Conservation (phyloP, 2,888 invertebrate genomes). For the Pyrrhia umbra region DNA sequence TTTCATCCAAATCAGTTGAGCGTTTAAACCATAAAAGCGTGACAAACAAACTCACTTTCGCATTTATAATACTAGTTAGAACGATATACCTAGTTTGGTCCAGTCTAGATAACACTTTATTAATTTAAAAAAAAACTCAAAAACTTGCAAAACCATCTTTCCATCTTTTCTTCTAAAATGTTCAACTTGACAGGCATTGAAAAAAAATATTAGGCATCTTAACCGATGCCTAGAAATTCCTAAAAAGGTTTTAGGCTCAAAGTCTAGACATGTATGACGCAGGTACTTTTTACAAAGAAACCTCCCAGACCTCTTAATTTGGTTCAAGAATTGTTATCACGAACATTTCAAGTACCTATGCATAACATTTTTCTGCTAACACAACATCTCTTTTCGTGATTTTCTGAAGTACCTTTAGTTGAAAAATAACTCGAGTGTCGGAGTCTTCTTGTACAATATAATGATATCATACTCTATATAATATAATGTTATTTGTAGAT, state of each 20-base stretch:
- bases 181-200: too few relatives aligned
- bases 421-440: constrained; percentile 2
- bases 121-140: too few relatives aligned
- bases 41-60: too few relatives aligned
- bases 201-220: not conserved
- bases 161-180: too few relatives aligned
- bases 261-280: not conserved
- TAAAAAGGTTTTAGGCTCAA: not conserved
- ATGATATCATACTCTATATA: constrained; percentile 16
- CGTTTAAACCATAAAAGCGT: too few relatives aligned
- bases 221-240: not conserved
- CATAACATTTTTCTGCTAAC: not conserved
- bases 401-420: constrained; percentile 18
- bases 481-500: too few relatives aligned
- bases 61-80: too few relatives aligned
- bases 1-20: too few relatives aligned
- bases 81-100: too few relatives aligned
- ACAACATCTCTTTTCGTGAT: constrained; percentile 3
- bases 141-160: too few relatives aligned
- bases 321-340: not conserved
- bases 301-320: too few relatives aligned
- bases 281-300: not conserved
- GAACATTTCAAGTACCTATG: not conserved
- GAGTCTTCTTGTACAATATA: constrained; percentile 12
- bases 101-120: too few relatives aligned